Conservation (phyloP, 2,113 vertebrate species). For the Semnornis frantzii region DNA sequence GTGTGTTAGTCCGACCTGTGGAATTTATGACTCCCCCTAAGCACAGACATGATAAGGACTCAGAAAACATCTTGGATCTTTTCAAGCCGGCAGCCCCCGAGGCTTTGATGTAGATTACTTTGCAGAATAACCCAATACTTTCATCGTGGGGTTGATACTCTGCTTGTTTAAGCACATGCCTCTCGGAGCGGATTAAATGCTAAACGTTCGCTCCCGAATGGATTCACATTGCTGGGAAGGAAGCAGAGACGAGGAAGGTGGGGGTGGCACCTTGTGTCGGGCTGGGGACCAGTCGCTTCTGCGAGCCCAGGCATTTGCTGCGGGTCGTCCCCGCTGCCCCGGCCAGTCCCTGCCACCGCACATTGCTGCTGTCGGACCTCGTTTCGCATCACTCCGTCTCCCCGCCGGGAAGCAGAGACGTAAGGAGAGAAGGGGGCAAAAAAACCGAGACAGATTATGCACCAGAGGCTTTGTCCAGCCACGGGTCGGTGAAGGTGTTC, state of each 20-base stretch:
- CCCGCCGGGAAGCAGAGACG: not conserved
- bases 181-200: slow-evolving; percentile 6
- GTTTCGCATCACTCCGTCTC: not conserved
- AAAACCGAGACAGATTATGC: too few species aligned
- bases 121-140: slow-evolving; percentile 72
- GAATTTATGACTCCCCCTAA: slow-evolving; percentile 83
- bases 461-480: not conserved
- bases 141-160: slow-evolving; percentile 64
- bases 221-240: not conserved
- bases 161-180: slow-evolving; percentile 63
- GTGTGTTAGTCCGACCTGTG: slow-evolving; percentile 60
- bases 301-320: not conserved
- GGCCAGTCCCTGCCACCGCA: not conserved
- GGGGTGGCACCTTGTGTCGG: not conserved
- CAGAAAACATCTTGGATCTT: slow-evolving; percentile 74
- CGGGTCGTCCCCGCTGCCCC: not conserved
- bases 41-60: slow-evolving; percentile 80
- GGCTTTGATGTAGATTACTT: slow-evolving; percentile 78
- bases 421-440: not conserved
- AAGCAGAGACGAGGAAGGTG: not conserved
- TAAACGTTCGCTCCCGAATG: not conserved
- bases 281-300: not conserved
- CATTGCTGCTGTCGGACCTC: not conserved
- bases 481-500: not conserved
- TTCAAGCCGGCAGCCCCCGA: slow-evolving; percentile 77